Evolutionary conservation across 2,113 vertebrate species (phyloP).

Genomic region (Holacanthus passer): DNA sequence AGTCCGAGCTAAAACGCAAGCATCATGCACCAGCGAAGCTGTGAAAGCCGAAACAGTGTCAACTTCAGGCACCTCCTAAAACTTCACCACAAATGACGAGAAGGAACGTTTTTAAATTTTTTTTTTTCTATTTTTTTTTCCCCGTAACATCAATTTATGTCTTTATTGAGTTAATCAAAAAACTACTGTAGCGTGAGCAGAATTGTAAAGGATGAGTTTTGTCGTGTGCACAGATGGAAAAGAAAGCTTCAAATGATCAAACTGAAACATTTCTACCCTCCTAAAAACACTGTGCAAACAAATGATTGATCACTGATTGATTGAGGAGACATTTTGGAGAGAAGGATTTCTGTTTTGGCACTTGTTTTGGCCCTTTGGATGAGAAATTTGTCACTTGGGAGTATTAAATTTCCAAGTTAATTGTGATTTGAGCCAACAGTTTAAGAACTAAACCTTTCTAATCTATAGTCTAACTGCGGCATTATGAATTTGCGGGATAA

Average conservation of each 20-base stretch:
- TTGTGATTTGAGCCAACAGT: neutral
- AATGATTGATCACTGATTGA: neutral
- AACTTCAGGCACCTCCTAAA: slow-evolving; percentile 61
- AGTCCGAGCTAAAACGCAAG: slow-evolving; percentile 70
- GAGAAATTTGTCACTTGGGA: slow-evolving; percentile 33
- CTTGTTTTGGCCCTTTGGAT: slow-evolving; percentile 45
- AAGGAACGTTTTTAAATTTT: neutral
- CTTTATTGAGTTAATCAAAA: slow-evolving; percentile 46
- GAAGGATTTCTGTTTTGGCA: slow-evolving; percentile 59
- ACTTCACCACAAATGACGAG: slow-evolving; percentile 62
- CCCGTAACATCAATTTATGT: slow-evolving; percentile 46
- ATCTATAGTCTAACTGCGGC: slow-evolving; percentile 13
- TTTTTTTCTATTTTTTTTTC: neutral
- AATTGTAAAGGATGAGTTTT: slow-evolving; percentile 25
- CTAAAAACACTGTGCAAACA: slow-evolving; percentile 28
- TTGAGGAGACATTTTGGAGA: slow-evolving; percentile 27
- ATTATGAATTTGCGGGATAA: neutral
- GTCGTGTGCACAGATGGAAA: neutral
- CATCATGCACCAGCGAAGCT: slow-evolving; percentile 73
- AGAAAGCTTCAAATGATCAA: slow-evolving; percentile 29
- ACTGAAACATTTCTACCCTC: slow-evolving; percentile 12
- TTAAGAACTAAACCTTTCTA: neutral
- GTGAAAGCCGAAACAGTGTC: slow-evolving; percentile 46
- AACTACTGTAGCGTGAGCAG: slow-evolving; percentile 42
- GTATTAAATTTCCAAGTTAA: neutral